Percentiles rank a stretch among this genome's conserved stretches.
phyloP scores from a whole-genome alignment of 2,113 vertebrate genomes.

The Andinoacara biseriatus region DNA sequence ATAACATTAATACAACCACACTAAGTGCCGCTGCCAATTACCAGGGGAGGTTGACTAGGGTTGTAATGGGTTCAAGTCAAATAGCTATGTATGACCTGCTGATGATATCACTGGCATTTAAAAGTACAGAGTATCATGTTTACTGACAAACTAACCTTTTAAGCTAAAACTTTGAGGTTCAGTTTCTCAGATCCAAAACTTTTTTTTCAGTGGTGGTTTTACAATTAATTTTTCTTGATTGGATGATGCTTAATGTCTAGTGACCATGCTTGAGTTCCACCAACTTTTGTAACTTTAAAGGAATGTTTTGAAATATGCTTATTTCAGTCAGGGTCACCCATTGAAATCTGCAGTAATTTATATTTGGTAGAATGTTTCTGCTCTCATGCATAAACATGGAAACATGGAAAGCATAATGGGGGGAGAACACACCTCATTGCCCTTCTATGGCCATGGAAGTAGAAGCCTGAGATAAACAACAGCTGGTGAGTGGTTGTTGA shows the following conservation, averaged over 20 bases:
- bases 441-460: background rate
- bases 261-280: background rate
- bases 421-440: background rate
- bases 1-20: constrained; percentile 43
- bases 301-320: constrained; percentile 11
- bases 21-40: constrained; percentile 64
- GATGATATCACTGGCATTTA: constrained; percentile 2
- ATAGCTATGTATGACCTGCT: background rate
- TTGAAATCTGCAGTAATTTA: background rate
- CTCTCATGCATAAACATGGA: background rate
- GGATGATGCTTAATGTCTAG: background rate
- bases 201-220: background rate
- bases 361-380: background rate
- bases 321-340: background rate
- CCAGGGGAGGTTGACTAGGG: constrained; percentile 8
- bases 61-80: constrained; percentile 7
- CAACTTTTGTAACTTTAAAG: constrained; percentile 11
- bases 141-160: constrained; percentile 9
- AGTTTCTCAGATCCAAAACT: background rate
- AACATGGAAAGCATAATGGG: background rate
- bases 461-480: background rate
- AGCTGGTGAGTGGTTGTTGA: background rate
- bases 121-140: constrained; percentile 3
- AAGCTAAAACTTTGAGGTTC: background rate
- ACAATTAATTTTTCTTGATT: no score